phyloP scores from a whole-genome alignment of 2,888 invertebrate species.

The Heliconius aoede region DNA sequence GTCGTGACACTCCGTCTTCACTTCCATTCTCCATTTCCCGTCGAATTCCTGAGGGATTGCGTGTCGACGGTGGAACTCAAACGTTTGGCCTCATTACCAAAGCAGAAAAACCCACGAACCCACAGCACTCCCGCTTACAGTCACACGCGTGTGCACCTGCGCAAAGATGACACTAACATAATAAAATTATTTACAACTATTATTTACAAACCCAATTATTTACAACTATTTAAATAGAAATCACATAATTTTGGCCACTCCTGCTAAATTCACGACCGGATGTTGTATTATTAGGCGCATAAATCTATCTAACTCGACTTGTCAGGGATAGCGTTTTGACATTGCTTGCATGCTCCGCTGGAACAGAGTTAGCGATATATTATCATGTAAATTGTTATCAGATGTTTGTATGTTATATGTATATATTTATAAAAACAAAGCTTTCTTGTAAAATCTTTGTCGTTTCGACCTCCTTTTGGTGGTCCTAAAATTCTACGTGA shows the following conservation, averaged over 20 bases:
- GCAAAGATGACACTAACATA: background rate
- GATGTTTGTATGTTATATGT: background rate
- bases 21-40: too few species aligned
- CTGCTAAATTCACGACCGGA: conserved; percentile 25
- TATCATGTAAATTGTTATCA: background rate
- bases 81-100: too few species aligned
- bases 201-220: background rate
- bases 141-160: too few species aligned
- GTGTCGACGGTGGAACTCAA: too few species aligned
- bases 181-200: background rate
- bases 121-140: too few species aligned
- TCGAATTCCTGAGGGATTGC: too few species aligned
- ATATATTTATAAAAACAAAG: background rate
- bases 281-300: conserved; percentile 32
- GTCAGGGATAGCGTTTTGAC: conserved; percentile 37
- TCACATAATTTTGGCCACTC: conserved; percentile 2
- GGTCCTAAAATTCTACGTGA: too few species aligned
- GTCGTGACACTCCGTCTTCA: too few species aligned
- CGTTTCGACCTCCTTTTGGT: too few species aligned
- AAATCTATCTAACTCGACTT: conserved; percentile 33
- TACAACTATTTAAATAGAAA: background rate
- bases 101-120: too few species aligned
- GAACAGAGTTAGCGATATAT: conserved; percentile 9
- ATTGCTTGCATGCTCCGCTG: conserved; percentile 22
- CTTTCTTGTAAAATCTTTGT: too few species aligned